Conservation (phyloP, 1,140 invertebrate species). For the Caenorhabditis brenneri region DNA sequence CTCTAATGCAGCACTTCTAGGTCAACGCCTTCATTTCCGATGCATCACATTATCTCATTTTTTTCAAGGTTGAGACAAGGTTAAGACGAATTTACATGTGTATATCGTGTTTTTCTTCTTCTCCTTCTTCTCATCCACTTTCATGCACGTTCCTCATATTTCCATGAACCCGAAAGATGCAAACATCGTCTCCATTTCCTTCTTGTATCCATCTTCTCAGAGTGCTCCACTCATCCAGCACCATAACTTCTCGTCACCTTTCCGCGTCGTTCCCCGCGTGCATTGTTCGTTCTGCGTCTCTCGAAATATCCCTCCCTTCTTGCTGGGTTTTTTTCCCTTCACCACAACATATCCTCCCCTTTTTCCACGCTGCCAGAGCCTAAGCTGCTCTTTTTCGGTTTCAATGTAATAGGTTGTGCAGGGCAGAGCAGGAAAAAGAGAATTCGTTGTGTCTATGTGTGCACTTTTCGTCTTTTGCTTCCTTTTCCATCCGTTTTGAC, state of each 20-base stretch:
- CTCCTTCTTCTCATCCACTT: neutral
- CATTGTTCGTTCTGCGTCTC: neutral
- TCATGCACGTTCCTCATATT: neutral
- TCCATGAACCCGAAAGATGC: neutral
- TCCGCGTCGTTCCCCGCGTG: neutral
- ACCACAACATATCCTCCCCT: neutral
- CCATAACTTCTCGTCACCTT: conserved; percentile 9
- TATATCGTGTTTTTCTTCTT: neutral
- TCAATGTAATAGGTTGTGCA: neutral
- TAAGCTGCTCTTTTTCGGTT: conserved; percentile 16
- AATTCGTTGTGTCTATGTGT: neutral
- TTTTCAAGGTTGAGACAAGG: conserved; percentile 1
- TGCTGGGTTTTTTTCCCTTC: neutral
- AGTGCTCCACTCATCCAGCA: no score
- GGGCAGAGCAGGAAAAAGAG: neutral
- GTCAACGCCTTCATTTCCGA: conserved; percentile 8
- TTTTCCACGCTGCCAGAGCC: neutral
- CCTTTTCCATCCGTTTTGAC: neutral
- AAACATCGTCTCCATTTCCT: neutral
- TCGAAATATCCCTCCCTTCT: neutral
- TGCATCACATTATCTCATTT: conserved; percentile 1
- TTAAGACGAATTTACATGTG: neutral
- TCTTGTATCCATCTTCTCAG: neutral
- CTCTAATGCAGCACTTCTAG: neutral
- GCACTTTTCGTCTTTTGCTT: neutral